phyloP scores from a whole-genome alignment of 2,888 invertebrate species.

The Clunio marinus region DNA sequence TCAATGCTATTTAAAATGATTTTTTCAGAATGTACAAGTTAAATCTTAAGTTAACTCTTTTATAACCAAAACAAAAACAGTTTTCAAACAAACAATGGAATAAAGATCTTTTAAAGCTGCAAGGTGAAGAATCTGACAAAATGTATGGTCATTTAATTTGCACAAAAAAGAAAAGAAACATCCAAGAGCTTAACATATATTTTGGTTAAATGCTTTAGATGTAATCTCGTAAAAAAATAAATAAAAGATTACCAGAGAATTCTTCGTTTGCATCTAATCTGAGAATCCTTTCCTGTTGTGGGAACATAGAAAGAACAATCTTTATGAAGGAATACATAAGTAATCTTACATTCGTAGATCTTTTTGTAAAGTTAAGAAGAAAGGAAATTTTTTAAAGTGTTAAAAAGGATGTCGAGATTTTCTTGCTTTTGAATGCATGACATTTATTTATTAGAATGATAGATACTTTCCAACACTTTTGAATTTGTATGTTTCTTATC shows the following conservation, averaged over 20 bases:
- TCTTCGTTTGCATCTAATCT: conserved; percentile 4
- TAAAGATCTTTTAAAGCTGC: neutral
- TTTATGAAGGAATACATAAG: neutral
- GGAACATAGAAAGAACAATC: neutral
- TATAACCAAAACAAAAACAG: neutral
- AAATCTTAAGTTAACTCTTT: conserved; percentile 1
- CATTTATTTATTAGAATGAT: no score
- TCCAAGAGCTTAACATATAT: neutral
- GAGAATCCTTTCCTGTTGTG: conserved; percentile 25
- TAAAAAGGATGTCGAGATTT: conserved; percentile 15
- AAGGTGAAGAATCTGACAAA: neutral
- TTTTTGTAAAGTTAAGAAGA: neutral
- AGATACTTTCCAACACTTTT: no score
- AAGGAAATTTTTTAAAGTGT: no score
- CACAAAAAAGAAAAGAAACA: neutral
- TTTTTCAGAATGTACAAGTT: neutral
- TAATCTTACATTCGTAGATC: conserved; percentile 1
- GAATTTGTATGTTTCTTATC: no score
- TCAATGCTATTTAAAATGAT: neutral
- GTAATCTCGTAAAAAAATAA: conserved; percentile 30
- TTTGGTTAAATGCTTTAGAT: conserved; percentile 11
- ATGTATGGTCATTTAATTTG: conserved; percentile 19
- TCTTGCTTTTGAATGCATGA: no score
- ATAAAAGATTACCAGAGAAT: conserved; percentile 26
- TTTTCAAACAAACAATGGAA: neutral